Evolutionary conservation across 2,113 vertebrate species (phyloP).

Genomic region (Embiotoca jacksoni): DNA sequence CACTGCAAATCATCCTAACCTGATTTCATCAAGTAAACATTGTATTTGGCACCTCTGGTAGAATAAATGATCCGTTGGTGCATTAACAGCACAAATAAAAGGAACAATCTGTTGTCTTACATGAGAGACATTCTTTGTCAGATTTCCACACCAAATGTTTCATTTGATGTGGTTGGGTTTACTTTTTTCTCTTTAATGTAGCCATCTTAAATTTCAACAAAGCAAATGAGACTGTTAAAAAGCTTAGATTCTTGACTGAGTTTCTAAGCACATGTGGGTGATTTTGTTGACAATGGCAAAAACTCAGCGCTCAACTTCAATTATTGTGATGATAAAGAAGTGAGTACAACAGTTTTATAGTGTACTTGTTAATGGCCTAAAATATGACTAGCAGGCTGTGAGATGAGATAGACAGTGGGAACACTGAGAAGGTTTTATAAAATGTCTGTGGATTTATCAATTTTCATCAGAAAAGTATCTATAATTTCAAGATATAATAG

Average conservation of each 20-base stretch:
- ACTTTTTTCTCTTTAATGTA: conserved; percentile 21
- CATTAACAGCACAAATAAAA: not conserved
- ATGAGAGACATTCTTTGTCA: not conserved
- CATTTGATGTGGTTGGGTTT: conserved; percentile 11
- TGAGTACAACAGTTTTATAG: not conserved
- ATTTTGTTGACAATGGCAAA: not conserved
- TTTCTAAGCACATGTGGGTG: not conserved
- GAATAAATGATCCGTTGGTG: not conserved
- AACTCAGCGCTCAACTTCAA: not conserved
- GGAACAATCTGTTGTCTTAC: not conserved
- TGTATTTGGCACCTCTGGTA: too few species aligned
- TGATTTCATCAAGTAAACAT: not conserved
- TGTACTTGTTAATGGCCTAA: not conserved
- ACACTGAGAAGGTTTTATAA: not conserved
- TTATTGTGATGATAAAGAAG: not conserved
- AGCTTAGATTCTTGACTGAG: too few species aligned
- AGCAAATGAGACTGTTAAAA: conserved; percentile 1
- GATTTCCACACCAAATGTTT: conserved; percentile 12
- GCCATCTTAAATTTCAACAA: conserved; percentile 3
- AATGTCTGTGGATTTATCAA: too few species aligned
- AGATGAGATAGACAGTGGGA: not conserved
- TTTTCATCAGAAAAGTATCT: not conserved
- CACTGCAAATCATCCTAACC: too few species aligned
- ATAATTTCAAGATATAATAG: not conserved
- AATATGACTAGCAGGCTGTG: not conserved